phyloP scores from a whole-genome alignment of 2,113 vertebrate genomes.

The Crotalus horridus region DNA sequence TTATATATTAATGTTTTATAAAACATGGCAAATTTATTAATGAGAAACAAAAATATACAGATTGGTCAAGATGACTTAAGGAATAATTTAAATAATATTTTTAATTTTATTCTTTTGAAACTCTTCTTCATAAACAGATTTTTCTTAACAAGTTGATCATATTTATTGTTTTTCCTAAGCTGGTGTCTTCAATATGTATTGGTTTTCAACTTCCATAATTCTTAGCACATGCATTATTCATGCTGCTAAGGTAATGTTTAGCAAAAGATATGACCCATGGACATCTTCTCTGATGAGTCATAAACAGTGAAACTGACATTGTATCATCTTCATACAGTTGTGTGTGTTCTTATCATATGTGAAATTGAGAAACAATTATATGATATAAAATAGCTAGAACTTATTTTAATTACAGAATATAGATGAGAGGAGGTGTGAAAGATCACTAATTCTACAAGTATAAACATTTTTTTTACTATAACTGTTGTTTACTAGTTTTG shows the following conservation, averaged over 20 bases:
- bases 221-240: not conserved
- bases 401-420: not conserved
- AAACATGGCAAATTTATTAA: not conserved
- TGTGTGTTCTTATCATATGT: fast-evolving
- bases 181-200: not conserved
- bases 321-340: not conserved
- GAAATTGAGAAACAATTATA: not conserved
- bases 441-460: not conserved
- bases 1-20: not conserved
- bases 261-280: not conserved
- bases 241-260: not conserved
- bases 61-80: too few species aligned
- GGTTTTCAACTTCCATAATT: not conserved
- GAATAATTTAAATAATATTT: not conserved
- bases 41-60: not conserved
- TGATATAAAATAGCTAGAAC: not conserved
- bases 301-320: not conserved
- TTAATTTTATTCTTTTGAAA: not conserved
- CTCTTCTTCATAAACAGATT: not conserved
- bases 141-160: not conserved
- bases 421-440: not conserved
- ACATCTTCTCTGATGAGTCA: too few species aligned
- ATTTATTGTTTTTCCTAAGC: not conserved
- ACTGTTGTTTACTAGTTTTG: not conserved
- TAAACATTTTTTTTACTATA: not conserved